phyloP scores from a whole-genome alignment of 2,888 invertebrate genomes.

The Drosophila nr. perissopoda region DNA sequence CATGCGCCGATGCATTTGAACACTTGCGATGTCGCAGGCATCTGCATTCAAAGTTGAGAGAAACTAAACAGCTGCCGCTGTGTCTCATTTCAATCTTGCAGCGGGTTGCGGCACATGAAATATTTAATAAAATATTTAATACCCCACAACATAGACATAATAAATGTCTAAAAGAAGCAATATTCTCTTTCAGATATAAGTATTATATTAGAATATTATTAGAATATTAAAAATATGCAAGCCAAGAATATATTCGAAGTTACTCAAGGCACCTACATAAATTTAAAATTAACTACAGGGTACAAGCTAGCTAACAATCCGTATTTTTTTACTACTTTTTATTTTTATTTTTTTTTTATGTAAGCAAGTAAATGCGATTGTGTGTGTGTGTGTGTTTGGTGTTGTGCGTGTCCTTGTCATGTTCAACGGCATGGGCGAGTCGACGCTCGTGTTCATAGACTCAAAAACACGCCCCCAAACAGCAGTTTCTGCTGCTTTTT shows the following conservation, averaged over 20 bases:
- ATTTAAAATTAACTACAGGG: not conserved
- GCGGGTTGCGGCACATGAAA: not conserved
- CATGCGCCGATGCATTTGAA: constrained; percentile 72
- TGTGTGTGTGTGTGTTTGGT: constrained; percentile 2
- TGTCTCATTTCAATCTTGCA: constrained; percentile 45
- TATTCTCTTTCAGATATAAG: not conserved
- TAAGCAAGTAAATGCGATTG: constrained; percentile 7
- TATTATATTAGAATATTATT: not conserved
- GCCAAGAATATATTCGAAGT: not conserved
- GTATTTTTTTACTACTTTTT: not conserved
- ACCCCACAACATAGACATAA: not conserved
- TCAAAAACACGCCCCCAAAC: constrained; percentile 12
- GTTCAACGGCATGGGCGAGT: constrained; percentile 29
- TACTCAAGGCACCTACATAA: not conserved
- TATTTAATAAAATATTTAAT: not conserved
- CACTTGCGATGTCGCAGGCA: constrained; percentile 63
- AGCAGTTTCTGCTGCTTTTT: constrained; percentile 21
- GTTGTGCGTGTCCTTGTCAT: constrained; percentile 47
- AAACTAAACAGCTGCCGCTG: constrained; percentile 10
- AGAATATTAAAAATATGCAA: not conserved
- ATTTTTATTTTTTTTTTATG: constrained; percentile 7
- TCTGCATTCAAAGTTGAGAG: constrained; percentile 48
- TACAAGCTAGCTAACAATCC: not conserved
- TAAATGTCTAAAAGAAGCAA: not conserved
- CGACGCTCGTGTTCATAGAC: constrained; percentile 26